These are phyloP conservation scores for Ursus arctos DNA, from an alignment of 2,113 vertebrate genomes.

Conservation along the genomic window DNA sequence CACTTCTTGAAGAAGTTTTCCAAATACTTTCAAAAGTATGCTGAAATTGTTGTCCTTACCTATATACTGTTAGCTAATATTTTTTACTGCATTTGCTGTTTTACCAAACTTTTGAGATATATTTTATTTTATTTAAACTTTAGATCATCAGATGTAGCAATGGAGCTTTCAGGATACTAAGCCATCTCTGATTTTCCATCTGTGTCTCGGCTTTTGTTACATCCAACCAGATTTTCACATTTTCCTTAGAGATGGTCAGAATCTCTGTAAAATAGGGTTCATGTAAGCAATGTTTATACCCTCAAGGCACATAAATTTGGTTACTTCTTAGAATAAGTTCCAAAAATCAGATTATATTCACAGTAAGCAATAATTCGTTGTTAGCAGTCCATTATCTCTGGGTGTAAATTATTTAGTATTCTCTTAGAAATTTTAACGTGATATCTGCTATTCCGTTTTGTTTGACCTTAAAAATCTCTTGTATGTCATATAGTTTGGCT, in stretches of 20 bases:
- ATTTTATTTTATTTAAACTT: conserved; percentile 34
- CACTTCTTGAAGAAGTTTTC: conserved; percentile 40
- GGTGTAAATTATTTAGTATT: neutral
- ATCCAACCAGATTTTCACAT: neutral
- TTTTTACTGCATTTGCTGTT: neutral
- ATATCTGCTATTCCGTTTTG: neutral
- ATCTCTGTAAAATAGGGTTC: neutral
- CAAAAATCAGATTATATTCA: conserved; percentile 30
- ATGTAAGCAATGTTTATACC: neutral
- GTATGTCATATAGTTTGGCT: neutral
- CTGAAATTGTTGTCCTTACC: neutral
- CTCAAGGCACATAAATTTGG: neutral
- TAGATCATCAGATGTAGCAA: conserved; percentile 1
- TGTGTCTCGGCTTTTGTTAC: neutral
- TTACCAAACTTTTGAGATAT: neutral
- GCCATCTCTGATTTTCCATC: conserved; percentile 8
- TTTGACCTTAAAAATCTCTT: neutral
- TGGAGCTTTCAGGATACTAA: neutral
- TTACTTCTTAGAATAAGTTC: neutral
- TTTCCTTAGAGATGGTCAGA: neutral
- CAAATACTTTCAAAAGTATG: conserved; percentile 38
- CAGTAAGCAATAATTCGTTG: neutral
- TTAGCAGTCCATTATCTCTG: neutral
- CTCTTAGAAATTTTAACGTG: neutral
- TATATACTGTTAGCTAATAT: neutral